Base-by-base conservation (phyloP, 2,888 invertebrate genomes). In the Choreutis nemorana region DNA sequence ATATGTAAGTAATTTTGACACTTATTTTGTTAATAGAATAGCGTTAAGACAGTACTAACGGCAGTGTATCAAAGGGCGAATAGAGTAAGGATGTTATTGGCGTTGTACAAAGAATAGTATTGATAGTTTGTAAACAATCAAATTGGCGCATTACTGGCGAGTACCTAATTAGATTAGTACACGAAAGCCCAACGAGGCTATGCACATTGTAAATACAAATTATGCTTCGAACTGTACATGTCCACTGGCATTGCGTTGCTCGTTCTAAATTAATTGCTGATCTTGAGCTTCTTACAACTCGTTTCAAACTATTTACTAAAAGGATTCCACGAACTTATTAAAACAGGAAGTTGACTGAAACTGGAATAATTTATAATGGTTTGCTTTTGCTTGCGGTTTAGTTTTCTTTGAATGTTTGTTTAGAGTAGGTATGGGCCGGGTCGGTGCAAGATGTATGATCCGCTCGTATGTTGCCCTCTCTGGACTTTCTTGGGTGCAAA, bases 71-170 rank as follows among this genome's bases (percentile, higher is more conserved):
- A 67, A 67, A 65, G 50, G 57, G 57, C 50, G 61, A 52, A 50
- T 73, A 75, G 67, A 59, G 53, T 73, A 73, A 70, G 64, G 48
- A 64, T 64, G 65, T 67, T 73, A 71, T 73, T 71, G 75, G 73
- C 67, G 63, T 71, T 77, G 78, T 78, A 77, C 75, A 78, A 77
- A 75, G 61, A 65, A 68, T 67, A 71, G 68, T 71, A 67, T 70
- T 71, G 66, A 70, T 70, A 72, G 67, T 55, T 53, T 63, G 56
- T 71, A 71, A 63, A 65, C 61, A 61, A 68, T 62, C 53, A 68
- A 73, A 73, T 78, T 75, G 77, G 77, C 78, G 78, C 78, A 78
- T 78, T 78, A 77, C 78, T 78, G 75, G 77, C 73, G 77, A 77
- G 78, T 78, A 78, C 78, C 78, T 78, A 72, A 78, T 73, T 78